Percentiles rank a stretch among this genome's conserved stretches.
These are phyloP conservation scores for Oreochromis niloticus DNA, from an alignment of 2,113 vertebrate genomes.

Conservation along the genomic window DNA sequence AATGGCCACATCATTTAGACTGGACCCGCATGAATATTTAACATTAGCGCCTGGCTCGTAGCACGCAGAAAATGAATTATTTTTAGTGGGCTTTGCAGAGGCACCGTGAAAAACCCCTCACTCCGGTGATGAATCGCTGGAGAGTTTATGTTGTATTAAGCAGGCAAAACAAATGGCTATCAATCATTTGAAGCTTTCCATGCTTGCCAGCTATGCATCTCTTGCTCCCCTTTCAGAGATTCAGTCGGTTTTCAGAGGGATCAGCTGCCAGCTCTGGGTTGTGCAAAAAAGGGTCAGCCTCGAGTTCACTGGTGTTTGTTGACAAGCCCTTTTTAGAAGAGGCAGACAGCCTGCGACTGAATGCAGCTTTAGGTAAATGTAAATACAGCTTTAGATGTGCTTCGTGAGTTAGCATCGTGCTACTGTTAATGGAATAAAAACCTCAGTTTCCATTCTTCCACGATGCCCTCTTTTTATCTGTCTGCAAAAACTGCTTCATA, in stretches of 20 bases:
- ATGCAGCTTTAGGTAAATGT: not conserved
- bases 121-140: conserved; percentile 66
- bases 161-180: conserved; percentile 79
- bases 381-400: not conserved
- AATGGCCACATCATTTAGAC: conserved; percentile 73
- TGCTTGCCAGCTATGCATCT: conserved; percentile 51
- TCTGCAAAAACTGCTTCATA: not conserved
- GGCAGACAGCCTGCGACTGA: not conserved
- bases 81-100: conserved; percentile 63
- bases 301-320: conserved; percentile 19
- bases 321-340: conserved; percentile 3
- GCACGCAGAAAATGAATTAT: conserved; percentile 70
- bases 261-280: conserved; percentile 23
- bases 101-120: conserved; percentile 64
- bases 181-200: conserved; percentile 74
- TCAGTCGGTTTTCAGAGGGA: conserved; percentile 27
- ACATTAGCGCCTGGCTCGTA: conserved; percentile 61
- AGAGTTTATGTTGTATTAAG: conserved; percentile 73
- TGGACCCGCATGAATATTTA: conserved; percentile 72
- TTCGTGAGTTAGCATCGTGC: not conserved
- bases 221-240: conserved; percentile 9
- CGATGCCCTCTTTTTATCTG: not conserved
- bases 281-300: conserved; percentile 18
- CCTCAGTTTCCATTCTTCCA: not conserved
- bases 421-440: not conserved